Evolutionary conservation across 2,113 vertebrate species (phyloP).

Genomic region (Syrrhaptes paradoxus): DNA sequence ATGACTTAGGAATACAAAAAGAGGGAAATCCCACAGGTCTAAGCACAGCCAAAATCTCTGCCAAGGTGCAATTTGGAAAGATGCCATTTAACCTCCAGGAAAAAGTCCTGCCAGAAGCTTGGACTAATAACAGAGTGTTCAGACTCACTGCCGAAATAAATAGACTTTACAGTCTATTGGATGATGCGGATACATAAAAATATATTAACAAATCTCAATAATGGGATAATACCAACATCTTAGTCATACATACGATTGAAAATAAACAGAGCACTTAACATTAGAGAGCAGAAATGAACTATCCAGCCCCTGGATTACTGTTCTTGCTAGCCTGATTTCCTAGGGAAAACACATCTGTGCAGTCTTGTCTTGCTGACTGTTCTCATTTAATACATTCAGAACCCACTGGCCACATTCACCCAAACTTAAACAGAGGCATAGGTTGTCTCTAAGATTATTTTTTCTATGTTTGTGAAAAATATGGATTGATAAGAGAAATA

Average conservation of each 20-base stretch:
- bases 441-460: background rate
- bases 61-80: constrained; percentile 38
- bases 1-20: constrained; percentile 14
- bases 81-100: constrained; percentile 42
- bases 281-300: background rate
- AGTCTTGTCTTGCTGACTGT: background rate
- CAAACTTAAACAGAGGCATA: background rate
- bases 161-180: background rate
- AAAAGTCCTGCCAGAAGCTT: constrained; percentile 25
- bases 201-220: background rate
- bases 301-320: background rate
- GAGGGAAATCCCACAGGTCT: background rate
- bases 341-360: background rate
- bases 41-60: constrained; percentile 21
- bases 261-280: background rate
- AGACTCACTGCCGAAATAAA: constrained; percentile 35
- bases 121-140: background rate
- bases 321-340: background rate
- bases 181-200: background rate
- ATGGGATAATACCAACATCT: background rate
- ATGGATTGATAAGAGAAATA: background rate
- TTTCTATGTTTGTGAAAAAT: background rate
- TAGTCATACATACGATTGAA: background rate
- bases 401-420: rapidly evolving
- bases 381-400: background rate